These are phyloP conservation scores for Gracilinanus agilis DNA, from an alignment of 2,113 vertebrate species.

Conservation along the genomic window DNA sequence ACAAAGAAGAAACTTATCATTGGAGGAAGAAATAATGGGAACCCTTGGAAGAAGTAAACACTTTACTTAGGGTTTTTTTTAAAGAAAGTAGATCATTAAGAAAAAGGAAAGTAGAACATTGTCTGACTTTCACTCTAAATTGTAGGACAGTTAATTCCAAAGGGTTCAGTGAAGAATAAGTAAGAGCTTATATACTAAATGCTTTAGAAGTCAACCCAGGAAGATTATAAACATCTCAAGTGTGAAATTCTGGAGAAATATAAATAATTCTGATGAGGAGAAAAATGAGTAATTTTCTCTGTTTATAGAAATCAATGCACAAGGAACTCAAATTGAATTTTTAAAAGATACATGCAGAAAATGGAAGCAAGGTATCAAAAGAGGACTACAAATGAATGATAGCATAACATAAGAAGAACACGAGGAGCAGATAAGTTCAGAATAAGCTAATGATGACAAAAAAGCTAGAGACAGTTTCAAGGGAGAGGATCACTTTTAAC, in stretches of 20 bases:
- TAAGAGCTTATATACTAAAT: background rate
- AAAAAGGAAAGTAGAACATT: background rate
- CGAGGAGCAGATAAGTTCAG: background rate
- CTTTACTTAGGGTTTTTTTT: background rate
- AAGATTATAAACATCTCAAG: background rate
- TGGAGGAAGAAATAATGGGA: background rate
- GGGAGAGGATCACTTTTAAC: background rate
- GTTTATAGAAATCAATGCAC: background rate
- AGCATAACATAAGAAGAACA: background rate
- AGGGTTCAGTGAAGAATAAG: background rate
- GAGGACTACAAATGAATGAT: background rate
- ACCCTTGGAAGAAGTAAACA: background rate
- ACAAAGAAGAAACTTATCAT: background rate
- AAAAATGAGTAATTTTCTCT: background rate
- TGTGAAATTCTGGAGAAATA: background rate
- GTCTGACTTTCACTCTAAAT: background rate
- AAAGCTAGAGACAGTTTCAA: background rate
- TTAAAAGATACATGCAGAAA: background rate
- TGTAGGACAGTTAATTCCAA: background rate
- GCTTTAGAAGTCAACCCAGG: background rate
- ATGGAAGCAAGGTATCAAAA: background rate
- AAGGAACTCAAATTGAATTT: background rate
- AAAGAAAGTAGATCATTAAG: background rate
- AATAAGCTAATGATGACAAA: background rate
- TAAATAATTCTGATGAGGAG: background rate